Evolutionary conservation across 2,797 vertebrate genomes (phyloP).

Genomic region (Prunella strophiata): DNA sequence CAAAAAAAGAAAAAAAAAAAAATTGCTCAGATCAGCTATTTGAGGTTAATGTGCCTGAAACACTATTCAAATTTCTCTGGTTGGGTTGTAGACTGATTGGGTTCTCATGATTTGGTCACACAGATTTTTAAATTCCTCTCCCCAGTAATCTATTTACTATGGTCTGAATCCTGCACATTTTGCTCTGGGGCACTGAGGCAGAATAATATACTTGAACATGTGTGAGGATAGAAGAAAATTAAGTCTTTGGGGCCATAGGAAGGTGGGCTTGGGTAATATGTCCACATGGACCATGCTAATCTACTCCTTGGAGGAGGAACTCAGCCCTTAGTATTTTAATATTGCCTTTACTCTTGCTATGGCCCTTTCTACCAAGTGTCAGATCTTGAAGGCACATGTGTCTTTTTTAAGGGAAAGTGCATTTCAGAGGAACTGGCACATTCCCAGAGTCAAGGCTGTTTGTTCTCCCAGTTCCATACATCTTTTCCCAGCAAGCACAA

Average conservation of each 20-base stretch:
- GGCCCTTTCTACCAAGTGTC: background rate
- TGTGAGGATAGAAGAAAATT: background rate
- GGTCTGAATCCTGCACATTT: constrained; percentile 33
- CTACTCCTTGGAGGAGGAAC: background rate
- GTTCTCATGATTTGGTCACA: constrained; percentile 49
- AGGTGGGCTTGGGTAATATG: background rate
- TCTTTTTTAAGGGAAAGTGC: background rate
- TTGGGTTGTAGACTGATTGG: constrained; percentile 46
- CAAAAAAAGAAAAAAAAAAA: constrained; percentile 35
- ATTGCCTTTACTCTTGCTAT: background rate
- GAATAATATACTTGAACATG: background rate
- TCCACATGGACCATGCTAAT: background rate
- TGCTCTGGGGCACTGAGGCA: background rate
- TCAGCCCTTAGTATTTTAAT: background rate
- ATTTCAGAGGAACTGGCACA: background rate
- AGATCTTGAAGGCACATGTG: background rate
- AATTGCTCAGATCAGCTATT: constrained; percentile 65
- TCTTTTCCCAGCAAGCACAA: background rate
- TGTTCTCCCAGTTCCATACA: background rate
- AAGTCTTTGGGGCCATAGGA: background rate
- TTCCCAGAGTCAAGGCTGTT: background rate
- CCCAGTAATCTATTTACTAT: constrained; percentile 34
- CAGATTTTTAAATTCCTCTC: constrained; percentile 38
- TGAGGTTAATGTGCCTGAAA: constrained; percentile 71
- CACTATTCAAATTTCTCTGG: constrained; percentile 64